Base-by-base conservation (phyloP, 2,888 invertebrate species). In the Chloroclystis v-ata region DNA sequence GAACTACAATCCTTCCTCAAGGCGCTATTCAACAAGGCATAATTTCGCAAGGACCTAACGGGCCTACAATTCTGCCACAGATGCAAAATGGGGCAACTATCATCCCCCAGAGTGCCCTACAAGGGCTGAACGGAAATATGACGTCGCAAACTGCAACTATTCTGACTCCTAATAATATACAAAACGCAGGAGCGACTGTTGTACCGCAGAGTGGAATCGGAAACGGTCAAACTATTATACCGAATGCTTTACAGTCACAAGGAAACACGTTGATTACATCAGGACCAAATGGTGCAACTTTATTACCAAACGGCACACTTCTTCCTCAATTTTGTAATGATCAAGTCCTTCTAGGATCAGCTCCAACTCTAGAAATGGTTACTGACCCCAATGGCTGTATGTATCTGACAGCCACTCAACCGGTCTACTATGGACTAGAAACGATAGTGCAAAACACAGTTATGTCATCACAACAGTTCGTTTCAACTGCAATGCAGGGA, bases 371-470 rank as follows among this genome's bases (percentile, higher is more conserved):
- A 41, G 91, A 91, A 73, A 91, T 91, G 89, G 91, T 91, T 9
- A 89, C 90, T 8, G 90, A 91, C 69, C 90, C 84, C 25, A 82
- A 84, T 35, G 89, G 89, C 4, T 89, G 89, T 54, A 90, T 91
- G 79, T 89, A 91, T 65, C 70, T 91, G 45, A 85, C 90, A 32
- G 87, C 91, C 1, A 92, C 92, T 10, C 94, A 94, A 61, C 94
- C 94, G 3, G 92, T 95, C 63, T 94, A 94, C 65, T 95, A 95
- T 62, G 95, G 95, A 0, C 85, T 95, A 54, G 95, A 95, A 80
- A 95, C 95, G 0, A 95, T 95, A 43, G 95, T 95, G 1, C 95
- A 95, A 75, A 95, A 95, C 66, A 95, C 95, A 3, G 94, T 95
- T 0, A 95, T 95, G 95, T 94, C 94, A n/a, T 95, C 95, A 13